Percentiles rank a stretch among this genome's conserved stretches.
phyloP scores from a whole-genome alignment of 2,113 vertebrate genomes.

The Mesoclemmys tuberculata region DNA sequence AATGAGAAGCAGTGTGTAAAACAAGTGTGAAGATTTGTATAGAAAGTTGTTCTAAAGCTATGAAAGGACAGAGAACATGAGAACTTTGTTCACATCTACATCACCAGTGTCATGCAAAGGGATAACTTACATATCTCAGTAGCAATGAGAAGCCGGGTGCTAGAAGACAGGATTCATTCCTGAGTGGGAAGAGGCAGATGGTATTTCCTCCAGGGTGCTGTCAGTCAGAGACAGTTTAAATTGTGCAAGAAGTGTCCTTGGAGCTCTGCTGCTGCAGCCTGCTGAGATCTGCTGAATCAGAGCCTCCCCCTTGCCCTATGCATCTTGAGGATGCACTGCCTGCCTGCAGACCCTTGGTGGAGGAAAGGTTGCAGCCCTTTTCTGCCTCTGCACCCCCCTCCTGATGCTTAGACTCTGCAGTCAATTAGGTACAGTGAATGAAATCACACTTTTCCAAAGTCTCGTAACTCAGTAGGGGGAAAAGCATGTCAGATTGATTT shows the following conservation, averaged over 20 bases:
- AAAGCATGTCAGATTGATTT: conserved; percentile 51
- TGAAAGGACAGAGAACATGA: background rate
- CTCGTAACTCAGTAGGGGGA: conserved; percentile 10
- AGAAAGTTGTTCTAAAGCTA: background rate
- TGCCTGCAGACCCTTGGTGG: background rate
- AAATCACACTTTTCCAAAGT: conserved; percentile 12
- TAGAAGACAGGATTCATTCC: background rate
- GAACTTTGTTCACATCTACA: background rate
- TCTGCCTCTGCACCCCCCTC: background rate
- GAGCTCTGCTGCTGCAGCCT: background rate
- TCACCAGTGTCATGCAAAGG: background rate
- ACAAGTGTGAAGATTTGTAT: background rate
- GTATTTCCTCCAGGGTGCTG: background rate
- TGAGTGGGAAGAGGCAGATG: background rate
- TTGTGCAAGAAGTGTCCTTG: background rate
- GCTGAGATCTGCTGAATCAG: accelerated
- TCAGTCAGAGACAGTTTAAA: background rate
- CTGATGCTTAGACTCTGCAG: background rate
- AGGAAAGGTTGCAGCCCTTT: background rate
- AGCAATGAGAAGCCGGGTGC: background rate
- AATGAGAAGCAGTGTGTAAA: background rate
- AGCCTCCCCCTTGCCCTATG: background rate
- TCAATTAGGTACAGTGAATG: conserved; percentile 26
- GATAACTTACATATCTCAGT: background rate
- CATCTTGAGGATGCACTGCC: background rate